Evolutionary conservation across 2,888 invertebrate genomes (phyloP).

Genomic region (Ephialtes manifestator): DNA sequence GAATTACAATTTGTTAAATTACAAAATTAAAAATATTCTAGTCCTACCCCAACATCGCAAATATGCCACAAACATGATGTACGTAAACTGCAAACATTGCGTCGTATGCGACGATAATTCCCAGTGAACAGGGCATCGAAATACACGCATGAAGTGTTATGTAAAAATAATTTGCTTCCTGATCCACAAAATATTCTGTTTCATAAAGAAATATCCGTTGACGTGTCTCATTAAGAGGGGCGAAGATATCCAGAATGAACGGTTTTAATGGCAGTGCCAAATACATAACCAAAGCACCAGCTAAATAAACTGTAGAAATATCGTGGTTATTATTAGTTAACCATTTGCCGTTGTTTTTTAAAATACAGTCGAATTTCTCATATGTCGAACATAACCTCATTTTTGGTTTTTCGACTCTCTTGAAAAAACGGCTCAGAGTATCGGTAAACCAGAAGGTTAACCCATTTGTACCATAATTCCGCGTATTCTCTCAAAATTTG

Average conservation of each 20-base stretch:
- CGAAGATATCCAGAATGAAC: slow-evolving; percentile 42
- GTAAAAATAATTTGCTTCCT: slow-evolving; percentile 47
- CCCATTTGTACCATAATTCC: too few species aligned
- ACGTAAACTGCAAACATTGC: slow-evolving; percentile 65
- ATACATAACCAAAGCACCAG: slow-evolving; percentile 12
- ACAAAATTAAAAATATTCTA: too few species aligned
- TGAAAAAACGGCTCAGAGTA: too few species aligned
- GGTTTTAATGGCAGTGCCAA: slow-evolving; percentile 40
- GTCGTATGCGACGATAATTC: slow-evolving; percentile 61
- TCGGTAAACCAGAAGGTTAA: too few species aligned
- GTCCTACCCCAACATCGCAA: slow-evolving; percentile 68
- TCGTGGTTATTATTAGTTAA: not conserved
- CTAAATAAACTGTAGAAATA: slow-evolving; percentile 27
- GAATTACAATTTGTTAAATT: too few species aligned
- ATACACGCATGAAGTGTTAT: slow-evolving; percentile 52
- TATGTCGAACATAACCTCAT: too few species aligned
- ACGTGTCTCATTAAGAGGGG: slow-evolving; percentile 53
- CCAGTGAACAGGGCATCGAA: slow-evolving; percentile 29
- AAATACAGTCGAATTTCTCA: too few species aligned
- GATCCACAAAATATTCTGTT: slow-evolving; percentile 52
- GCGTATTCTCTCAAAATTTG: too few species aligned
- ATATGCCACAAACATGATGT: slow-evolving; percentile 69
- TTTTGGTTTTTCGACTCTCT: too few species aligned
- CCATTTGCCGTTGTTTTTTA: too few species aligned
- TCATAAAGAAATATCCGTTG: slow-evolving; percentile 45